Base-by-base conservation (phyloP, 1,140 invertebrate genomes). In the Drosophila subpulchrella region DNA sequence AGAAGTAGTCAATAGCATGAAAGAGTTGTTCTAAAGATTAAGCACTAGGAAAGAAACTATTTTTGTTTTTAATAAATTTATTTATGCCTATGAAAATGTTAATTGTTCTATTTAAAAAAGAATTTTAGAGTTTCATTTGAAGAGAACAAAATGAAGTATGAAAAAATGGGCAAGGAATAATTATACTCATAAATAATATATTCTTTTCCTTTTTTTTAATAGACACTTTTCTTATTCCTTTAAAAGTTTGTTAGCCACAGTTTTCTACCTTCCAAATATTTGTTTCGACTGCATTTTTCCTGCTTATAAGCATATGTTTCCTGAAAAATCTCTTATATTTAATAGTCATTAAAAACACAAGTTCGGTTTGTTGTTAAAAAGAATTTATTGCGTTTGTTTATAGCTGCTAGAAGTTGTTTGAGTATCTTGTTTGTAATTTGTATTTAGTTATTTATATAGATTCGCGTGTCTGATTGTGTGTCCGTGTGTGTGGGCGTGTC, bases 301-400 rank as follows among this genome's bases (percentile, higher is more conserved):
- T 27, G 27, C 5, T 27, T 27, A 27, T 4, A 4, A 27, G 27
- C 27, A 27, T 3, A 27, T 27, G 27, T 27, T 2, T 27, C 27
- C 27, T 27, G 5, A 27, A 27, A 27, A 27, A 2, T 27, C 27
- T 27, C 27, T 2, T 27, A 27, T 27, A 11, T 6, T 24, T 10
- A 10, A 6, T 13, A 2, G 5, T 4, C 36, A 17, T 32, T 17
- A n/a, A 48, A 38, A 48, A 32, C 34, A 12, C 11, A 17, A 10
- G 32, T 34, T 39, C 39, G 8, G 0, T 41, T 46, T 77, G 58
- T 76, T 71, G 73, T 78, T 78, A 72, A 78, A 78, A 78, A 78
- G 76, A 78, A 78, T 78, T 78, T 78, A 78, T 78, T 78, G 76
- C 76, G 73, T 72, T 78, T 73, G 59, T 78, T 78, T 58, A 78